Percentiles rank a stretch among this genome's conserved stretches.
Conservation (phyloP, 2,888 invertebrate genomes). For the Ectemnius lituratus region DNA sequence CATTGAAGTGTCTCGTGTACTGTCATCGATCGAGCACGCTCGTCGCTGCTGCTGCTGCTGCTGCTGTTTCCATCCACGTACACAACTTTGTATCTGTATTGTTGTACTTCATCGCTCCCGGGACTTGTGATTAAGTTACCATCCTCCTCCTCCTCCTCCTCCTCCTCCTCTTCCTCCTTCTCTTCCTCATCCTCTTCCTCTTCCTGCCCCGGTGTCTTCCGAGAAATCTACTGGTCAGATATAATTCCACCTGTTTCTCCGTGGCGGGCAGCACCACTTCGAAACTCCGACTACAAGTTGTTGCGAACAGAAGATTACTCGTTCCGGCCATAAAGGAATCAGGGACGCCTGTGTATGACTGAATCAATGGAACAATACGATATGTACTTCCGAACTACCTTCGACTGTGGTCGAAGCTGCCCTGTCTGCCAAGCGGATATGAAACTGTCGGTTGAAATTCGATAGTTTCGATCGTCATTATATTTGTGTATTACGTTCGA, state of each 20-base stretch:
- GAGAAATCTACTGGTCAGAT: constrained; percentile 4
- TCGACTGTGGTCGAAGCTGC: no score
- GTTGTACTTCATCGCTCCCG: constrained; percentile 24
- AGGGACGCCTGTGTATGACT: no score
- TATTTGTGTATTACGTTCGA: no score
- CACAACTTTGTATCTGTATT: background rate
- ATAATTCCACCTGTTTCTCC: constrained; percentile 7
- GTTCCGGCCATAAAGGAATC: no score
- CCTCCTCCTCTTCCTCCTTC: background rate
- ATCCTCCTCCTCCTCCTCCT: background rate
- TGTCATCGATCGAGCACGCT: constrained; percentile 58
- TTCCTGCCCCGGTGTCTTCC: background rate
- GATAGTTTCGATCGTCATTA: no score
- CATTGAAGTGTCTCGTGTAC: constrained; percentile 55
- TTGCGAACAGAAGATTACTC: no score
- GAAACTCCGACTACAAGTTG: background rate
- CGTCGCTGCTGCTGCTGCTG: constrained; percentile 19
- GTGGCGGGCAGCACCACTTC: background rate
- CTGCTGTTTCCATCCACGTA: constrained; percentile 7
- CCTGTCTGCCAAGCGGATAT: no score
- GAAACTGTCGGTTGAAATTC: no score
- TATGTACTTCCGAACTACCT: no score
- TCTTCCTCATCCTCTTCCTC: background rate
- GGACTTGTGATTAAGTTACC: constrained; percentile 2
- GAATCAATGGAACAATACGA: no score